Evolutionary conservation across 2,888 invertebrate species (phyloP), one percentile per base, ranked within the genome.

Genomic region (Harpalus rufipes): DNA sequence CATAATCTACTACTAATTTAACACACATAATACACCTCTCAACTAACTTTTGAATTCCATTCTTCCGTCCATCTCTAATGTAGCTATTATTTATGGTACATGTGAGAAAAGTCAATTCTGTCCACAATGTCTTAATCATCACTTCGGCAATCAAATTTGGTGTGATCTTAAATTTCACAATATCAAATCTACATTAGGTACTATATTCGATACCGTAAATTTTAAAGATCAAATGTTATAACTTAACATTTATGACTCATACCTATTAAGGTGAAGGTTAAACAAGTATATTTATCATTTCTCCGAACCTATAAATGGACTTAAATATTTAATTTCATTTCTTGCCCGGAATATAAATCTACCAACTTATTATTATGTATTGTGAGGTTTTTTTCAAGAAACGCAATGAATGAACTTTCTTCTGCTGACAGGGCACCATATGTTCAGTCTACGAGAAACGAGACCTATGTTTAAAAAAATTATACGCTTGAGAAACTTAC

Each of bases 231-330:
- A 51, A 51, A 51, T 12, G 44, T 51, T 51, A 51, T 51, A 51
- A 2, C 44, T 44, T 44, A 51, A 51, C 32, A 51, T 12, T 12
- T 51, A 51, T 51, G 44, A 51, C 44, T 5, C 44, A 51, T 12
- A 51, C 44, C 44, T 12, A 51, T 51, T 51, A 51, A 51, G 44
- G 44, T 51, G 8, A 51, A 51, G 44, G 44, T 51, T 51, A 12
- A 51, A 51, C 44, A 51, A 51, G 10, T 51, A 51, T 51, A 51
- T 51, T 51, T 51, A 51, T 51, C 44, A 51, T 51, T 51, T 51
- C 44, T 51, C 44, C 12, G 10, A 8, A 51, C 44, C 10, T 12
- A 10, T 44, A 32, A 32, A 51, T 51, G 44, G 44, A 51, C 10
- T 51, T 12, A 51, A 51, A 51, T 7, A 8, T 51, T 51, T 51